phyloP scores from a whole-genome alignment of 2,113 vertebrate genomes.

The Gnathonemus echidnorhynchus region DNA sequence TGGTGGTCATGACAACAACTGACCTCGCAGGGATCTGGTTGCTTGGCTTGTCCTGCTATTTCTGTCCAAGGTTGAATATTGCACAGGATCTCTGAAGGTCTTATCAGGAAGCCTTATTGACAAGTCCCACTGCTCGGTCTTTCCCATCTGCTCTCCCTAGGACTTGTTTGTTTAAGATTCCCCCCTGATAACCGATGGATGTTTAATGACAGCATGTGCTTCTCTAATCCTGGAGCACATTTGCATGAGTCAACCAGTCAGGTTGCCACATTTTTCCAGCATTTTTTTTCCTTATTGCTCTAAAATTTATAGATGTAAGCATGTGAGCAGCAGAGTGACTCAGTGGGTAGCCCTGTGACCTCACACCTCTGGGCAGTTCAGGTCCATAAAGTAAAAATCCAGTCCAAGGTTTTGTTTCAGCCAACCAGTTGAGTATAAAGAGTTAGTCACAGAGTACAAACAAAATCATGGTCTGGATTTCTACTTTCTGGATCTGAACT shows the following conservation, averaged over 20 bases:
- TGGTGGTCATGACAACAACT: background rate
- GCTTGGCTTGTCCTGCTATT: slow-evolving; percentile 29
- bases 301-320: background rate
- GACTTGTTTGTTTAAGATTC: slow-evolving; percentile 17
- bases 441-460: background rate
- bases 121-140: slow-evolving; percentile 8
- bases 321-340: background rate
- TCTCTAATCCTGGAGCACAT: background rate
- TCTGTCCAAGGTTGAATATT: slow-evolving; percentile 41
- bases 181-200: background rate
- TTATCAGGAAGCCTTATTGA: slow-evolving; percentile 29
- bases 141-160: slow-evolving; percentile 11
- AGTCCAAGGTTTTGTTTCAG: background rate
- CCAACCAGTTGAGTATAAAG: background rate
- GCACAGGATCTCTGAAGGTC: slow-evolving; percentile 8
- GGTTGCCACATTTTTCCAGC: background rate
- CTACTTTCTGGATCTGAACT: background rate
- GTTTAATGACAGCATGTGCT: background rate
- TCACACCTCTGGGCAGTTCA: background rate
- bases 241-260: background rate
- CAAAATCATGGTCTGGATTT: background rate
- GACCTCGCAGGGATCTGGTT: slow-evolving; percentile 9
- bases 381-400: background rate
- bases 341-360: background rate
- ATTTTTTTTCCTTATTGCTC: background rate